Conservation (phyloP, 2,888 invertebrate species). For the Notodonta dromedarius region DNA sequence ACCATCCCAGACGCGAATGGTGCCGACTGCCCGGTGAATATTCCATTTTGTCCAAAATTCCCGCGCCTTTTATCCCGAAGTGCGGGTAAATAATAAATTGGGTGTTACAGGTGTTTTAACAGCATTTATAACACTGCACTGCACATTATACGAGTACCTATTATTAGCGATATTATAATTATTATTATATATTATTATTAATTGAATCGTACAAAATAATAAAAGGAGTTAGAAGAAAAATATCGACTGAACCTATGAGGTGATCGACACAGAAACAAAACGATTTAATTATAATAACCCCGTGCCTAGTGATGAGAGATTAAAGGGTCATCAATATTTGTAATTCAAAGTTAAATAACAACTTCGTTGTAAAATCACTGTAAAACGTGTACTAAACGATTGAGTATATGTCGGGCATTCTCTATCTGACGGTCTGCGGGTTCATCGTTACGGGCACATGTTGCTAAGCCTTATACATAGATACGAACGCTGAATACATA, state of each 20-base stretch:
- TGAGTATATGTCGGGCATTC: not conserved
- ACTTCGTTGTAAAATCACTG: not conserved
- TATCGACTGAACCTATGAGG: too few relatives aligned
- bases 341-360: too few relatives aligned
- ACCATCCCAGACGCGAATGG: not conserved
- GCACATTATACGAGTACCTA: too few relatives aligned
- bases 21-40: not conserved
- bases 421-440: not conserved
- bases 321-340: too few relatives aligned
- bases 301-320: too few relatives aligned
- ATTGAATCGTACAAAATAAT: too few relatives aligned
- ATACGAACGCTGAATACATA: not conserved
- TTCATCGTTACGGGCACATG: not conserved
- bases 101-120: constrained; percentile 2
- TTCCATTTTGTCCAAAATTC: not conserved
- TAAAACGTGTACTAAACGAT: not conserved
- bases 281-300: too few relatives aligned
- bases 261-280: too few relatives aligned
- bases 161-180: too few relatives aligned
- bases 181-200: too few relatives aligned
- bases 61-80: not conserved
- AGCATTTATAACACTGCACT: not conserved
- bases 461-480: not conserved
- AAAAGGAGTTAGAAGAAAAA: too few relatives aligned
- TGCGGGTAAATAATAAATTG: constrained; percentile 17